Base-by-base conservation (phyloP, 2,888 invertebrate genomes). In the Hedychridium roseum region DNA sequence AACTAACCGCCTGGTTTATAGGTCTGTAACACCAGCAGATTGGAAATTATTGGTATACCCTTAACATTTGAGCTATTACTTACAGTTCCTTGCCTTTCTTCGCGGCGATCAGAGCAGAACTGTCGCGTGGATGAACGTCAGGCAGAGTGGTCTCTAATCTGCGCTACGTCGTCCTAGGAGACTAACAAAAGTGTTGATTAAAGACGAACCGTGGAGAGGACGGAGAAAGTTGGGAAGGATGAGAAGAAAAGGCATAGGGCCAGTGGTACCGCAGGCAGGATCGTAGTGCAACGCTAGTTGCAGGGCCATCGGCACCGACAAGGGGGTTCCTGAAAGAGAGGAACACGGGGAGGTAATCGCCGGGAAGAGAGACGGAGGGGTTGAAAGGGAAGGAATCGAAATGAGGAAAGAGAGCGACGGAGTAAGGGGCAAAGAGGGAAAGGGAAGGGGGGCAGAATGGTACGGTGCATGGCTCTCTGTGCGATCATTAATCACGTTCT, bases 401-500 rank as follows among this genome's bases (percentile, higher is more conserved):
- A 35, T 34, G 35, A 17, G 31, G 30, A 44, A 50, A 46, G 46
- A 48, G 47, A 42, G 43, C 51, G 54, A 54, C 53, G 57, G 59
- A 54, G 48, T 57, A 57, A 57, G 47, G 57, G 53, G 56, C 32
- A 51, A 30, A 36, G 37, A 44, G 39, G 43, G 44, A 38, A 37
- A 30, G 21, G 45, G 31, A 5, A 21, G 16, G 28, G 53, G 54
- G 46, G 48, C 47, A 44, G 53, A 51, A 50, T 34, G 44, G 60
- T 54, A 64, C 67, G 69, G 67, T 73, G 72, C 72, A 71, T 66
- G 70, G 74, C 66, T 77, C 73, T 73, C 60, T 60, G 67, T 64
- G 60, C 64, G 69, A 78, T 78, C 78, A 78, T 78, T 78, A 78
- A 78, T 78, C 78, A 78, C 70, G 66, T 69, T 69, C 66, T 64